Percentiles rank a stretch among this genome's conserved stretches.
Conservation (phyloP, 2,113 vertebrate species). For the Myxocyprinus asiaticus region DNA sequence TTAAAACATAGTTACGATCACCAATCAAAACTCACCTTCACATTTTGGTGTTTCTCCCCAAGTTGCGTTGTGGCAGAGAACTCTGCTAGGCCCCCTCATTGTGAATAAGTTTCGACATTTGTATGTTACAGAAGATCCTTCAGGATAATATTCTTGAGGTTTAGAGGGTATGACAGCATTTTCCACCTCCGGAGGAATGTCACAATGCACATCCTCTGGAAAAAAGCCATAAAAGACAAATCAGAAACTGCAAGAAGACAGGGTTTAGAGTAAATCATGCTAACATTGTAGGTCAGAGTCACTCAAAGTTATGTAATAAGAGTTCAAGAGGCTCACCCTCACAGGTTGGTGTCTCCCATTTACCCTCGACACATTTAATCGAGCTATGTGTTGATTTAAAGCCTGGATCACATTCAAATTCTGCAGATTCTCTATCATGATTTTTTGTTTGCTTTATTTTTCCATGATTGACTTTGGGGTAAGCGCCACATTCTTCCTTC, state of each 20-base stretch:
- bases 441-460: background rate
- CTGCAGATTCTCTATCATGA: background rate
- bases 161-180: slow-evolving; percentile 33
- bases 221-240: no score
- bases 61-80: slow-evolving; percentile 23
- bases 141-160: slow-evolving; percentile 22
- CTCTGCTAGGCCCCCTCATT: rapidly evolving
- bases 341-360: background rate
- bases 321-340: background rate
- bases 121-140: slow-evolving; percentile 40
- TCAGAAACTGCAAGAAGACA: no score
- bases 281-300: background rate
- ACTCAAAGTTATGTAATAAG: background rate
- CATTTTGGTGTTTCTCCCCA: slow-evolving; percentile 52
- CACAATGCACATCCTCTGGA: slow-evolving; percentile 13
- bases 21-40: slow-evolving; percentile 41
- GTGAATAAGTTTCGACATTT: slow-evolving; percentile 6
- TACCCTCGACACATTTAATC: background rate
- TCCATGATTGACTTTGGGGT: background rate
- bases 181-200: slow-evolving; percentile 36
- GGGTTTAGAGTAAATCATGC: no score
- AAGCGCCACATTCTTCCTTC: background rate
- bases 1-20: background rate
- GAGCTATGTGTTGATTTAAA: rapidly evolving
- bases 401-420: background rate